Evolutionary conservation across 2,113 vertebrate species (phyloP), one percentile per base, ranked within the genome.

Genomic region (Tyrannus savana): DNA sequence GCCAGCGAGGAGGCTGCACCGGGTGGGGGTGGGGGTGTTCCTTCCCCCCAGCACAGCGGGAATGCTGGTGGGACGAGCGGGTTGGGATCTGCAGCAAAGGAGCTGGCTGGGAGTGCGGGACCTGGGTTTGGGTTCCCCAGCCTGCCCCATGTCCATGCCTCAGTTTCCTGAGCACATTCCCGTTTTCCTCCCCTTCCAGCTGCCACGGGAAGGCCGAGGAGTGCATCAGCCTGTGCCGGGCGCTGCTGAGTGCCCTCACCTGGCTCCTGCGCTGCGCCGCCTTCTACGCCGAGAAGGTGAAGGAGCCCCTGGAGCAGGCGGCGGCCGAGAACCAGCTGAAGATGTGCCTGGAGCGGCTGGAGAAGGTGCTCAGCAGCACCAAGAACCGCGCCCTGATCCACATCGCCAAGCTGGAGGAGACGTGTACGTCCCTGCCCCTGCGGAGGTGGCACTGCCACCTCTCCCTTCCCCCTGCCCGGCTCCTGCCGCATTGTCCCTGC

Each of bases 191-290:
- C 71, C 62, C 72, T 88, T 6, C 7, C 92, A 99, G 99, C 98
- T 99, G 99, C 96, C 98, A 99, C 0, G 99, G 99, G 78, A 99
- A 99, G 96, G 99, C 99, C 0, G 99, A 99, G 97, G 99, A 99
- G 96, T 99, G 99, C 96, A 98, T 99, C 0, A 99, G 99, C 24
- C 98, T 99, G 60, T 99, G 99, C 95, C 98, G 99, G 39, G 98
- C 99, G 1, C 97, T 99, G 90, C 98, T 99, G 68, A 98, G 98
- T 39, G 98, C 98, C 88, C 98, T 99, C 64, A 98, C 98, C 91
- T 99, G 99, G 99, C 98, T 99, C 88, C 98, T 99, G 93, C 99
- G 99, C 93, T 99, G 99, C 12, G 98, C 99, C 1, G 89, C 98
- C 25, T 99, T 98, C 97, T 99, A 99, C 44, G 97, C 98, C 2